Conservation (phyloP, 2,113 vertebrate genomes). For the Pseudonaja textilis region DNA sequence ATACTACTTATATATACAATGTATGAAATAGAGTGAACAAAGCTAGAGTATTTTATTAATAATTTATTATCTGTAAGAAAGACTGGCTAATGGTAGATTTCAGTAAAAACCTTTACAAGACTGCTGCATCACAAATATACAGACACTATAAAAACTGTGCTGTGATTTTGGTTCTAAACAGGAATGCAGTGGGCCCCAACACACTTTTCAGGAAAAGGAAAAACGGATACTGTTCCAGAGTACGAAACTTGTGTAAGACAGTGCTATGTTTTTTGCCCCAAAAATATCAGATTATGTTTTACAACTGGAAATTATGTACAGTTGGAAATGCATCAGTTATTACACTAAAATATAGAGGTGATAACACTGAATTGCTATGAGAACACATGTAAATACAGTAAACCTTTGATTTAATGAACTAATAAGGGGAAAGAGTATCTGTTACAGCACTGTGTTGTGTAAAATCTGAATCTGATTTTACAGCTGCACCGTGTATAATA, state of each 20-base stretch:
- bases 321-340: constrained; percentile 61
- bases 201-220: constrained; percentile 84
- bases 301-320: constrained; percentile 70
- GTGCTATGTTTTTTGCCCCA: constrained; percentile 70
- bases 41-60: constrained; percentile 90
- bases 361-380: constrained; percentile 64
- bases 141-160: constrained; percentile 93
- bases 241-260: constrained; percentile 85
- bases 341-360: constrained; percentile 62
- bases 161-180: constrained; percentile 92
- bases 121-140: constrained; percentile 93
- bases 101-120: constrained; percentile 99
- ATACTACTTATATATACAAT: background rate
- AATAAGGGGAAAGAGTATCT: background rate
- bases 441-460: background rate
- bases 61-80: constrained; percentile 99
- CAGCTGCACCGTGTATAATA: background rate
- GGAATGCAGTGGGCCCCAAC: constrained; percentile 84
- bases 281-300: constrained; percentile 72
- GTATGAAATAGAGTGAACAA: constrained; percentile 63
- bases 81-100: constrained; percentile 97
- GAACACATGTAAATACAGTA: constrained; percentile 68
- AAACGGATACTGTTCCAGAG: constrained; percentile 89
- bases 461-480: background rate
- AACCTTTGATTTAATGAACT: constrained; percentile 24